Evolutionary conservation across 1,140 invertebrate species (phyloP), one percentile per base, ranked within the genome.

Genomic region (Drosophila nebulosa): DNA sequence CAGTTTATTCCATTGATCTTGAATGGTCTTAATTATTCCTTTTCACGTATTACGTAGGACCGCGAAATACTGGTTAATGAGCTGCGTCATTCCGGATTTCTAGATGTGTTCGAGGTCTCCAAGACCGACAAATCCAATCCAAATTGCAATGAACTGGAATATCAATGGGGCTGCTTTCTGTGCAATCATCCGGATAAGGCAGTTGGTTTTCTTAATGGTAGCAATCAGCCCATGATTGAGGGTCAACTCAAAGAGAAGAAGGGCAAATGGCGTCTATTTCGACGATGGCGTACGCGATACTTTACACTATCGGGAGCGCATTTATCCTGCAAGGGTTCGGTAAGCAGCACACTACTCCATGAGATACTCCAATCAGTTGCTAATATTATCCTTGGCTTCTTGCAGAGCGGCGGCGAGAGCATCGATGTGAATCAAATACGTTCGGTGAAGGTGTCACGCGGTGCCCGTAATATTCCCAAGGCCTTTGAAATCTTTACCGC

Each of bases 401-500:
- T 91, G 16, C 89, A 95, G 95, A 95, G 94, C 78, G 94, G 94
- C 7, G 94, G 94, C 53, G 94, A 95, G 89, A 94, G 94, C 77
- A 96, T 97, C 72, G 96, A 97, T 89, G 95, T 99, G 0, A 96
- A 97, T 91, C 96, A 98, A 92, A 98, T 99, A 62, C 94, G 97
- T 30, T 97, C 96, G 70, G 97, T 99, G 1, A 97, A 98, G 91
- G 97, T 98, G 6, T 96, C 95, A 1, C 93, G 96, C 61, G 95
- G 95, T 16, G 96, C 95, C 51, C 94, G 96, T 58, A 97, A 97
- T 88, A 97, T 98, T 86, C 97, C 97, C 7, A 97, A 97, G 92
- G 97, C 97, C 1, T 98, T 99, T 93, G 97, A 99, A 93, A 98
- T 99, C 69, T 98, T 98, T 92, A 98, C 97, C 1, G 96, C 96